Evolutionary conservation across 2,888 invertebrate species (phyloP).

Genomic region (Dendrolimus houi): DNA sequence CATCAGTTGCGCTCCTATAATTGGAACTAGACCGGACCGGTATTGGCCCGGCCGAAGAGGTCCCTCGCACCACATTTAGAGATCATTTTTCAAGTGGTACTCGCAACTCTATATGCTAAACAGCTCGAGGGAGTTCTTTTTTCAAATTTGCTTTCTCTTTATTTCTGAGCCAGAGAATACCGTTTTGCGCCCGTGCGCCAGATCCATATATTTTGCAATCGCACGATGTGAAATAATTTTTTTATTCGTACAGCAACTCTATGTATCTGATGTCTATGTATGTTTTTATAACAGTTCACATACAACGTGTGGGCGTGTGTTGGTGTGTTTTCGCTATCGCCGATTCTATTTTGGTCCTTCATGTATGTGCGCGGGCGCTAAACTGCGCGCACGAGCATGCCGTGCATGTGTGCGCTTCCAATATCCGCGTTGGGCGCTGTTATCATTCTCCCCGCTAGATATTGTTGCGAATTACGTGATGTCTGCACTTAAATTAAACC

Average conservation of each 20-base stretch:
- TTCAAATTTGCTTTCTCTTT: neutral
- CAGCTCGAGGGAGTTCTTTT: neutral
- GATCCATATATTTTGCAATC: neutral
- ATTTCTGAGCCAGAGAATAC: neutral
- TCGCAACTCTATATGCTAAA: neutral
- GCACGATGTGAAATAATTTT: neutral
- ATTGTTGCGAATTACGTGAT: conserved; percentile 35
- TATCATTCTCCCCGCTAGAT: conserved; percentile 58
- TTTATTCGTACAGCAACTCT: conserved; percentile 11
- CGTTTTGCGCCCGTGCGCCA: neutral
- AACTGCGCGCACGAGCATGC: conserved; percentile 22
- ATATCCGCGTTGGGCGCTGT: conserved; percentile 61
- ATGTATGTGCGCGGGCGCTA: conserved; percentile 32
- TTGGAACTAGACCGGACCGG: conserved; percentile 62
- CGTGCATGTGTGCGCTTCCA: conserved; percentile 34
- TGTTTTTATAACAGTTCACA: conserved; percentile 72
- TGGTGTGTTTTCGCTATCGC: conserved; percentile 72
- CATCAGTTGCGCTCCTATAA: conserved; percentile 39
- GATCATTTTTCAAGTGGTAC: neutral
- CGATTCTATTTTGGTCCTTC: conserved; percentile 56
- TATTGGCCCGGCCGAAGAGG: conserved; percentile 37
- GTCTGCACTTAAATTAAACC: conserved; percentile 18
- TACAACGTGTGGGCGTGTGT: conserved; percentile 69
- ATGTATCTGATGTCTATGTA: conserved; percentile 37
- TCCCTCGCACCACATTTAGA: conserved; percentile 12